Evolutionary conservation across 37 sponge, comb jelly and placozoan species (phyloP), one percentile per base, ranked within the genome.

Genomic region (Aplysina aerophoba): DNA sequence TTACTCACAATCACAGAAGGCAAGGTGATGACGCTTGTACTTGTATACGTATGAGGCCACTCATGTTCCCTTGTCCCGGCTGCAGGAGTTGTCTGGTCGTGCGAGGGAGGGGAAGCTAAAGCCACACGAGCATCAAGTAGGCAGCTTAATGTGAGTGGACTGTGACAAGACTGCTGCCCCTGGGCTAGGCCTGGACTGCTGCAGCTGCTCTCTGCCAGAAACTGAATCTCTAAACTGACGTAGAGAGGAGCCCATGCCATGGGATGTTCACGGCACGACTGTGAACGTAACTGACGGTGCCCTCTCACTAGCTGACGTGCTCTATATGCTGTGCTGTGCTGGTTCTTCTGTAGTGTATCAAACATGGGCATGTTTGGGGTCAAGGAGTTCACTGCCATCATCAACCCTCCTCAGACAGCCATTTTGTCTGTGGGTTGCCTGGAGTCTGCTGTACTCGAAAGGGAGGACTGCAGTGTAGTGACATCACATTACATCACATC

Each of bases 331-430:
- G 8, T 8, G 3, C 50, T 44, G 50, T 44, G 6, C 50, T 44
- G 50, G n/a, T n/a, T 44, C 3, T 44, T 44, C 50, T 75, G 78
- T 11, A 75, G 78, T 22, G 41, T 75, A 75, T 75, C 78, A 31
- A 75, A 75, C 53, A 25, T 75, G 37, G 78, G 78, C 21, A 75
- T 75, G 78, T 75, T 75, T 41, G 78, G 78, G 40, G 25, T 75
- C 15, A 75, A 41, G 15, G 54, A 75, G 54, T 75, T 75, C 38
- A 75, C 78, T 19, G 78, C 78, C 54, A 75, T 75, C 78, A 75
- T 75, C 44, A 75, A 75, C 54, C 78, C 78, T 13, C 78, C 78
- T 40, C 78, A 75, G 78, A 50, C 78, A 25, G 78, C 78, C 78
- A 75, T 75, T 75, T 75, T 75, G 54, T 53, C 78, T 15, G 78